These are phyloP conservation scores for Catocala sponsa DNA, from an alignment of 2,888 invertebrate genomes.

Conservation along the genomic window DNA sequence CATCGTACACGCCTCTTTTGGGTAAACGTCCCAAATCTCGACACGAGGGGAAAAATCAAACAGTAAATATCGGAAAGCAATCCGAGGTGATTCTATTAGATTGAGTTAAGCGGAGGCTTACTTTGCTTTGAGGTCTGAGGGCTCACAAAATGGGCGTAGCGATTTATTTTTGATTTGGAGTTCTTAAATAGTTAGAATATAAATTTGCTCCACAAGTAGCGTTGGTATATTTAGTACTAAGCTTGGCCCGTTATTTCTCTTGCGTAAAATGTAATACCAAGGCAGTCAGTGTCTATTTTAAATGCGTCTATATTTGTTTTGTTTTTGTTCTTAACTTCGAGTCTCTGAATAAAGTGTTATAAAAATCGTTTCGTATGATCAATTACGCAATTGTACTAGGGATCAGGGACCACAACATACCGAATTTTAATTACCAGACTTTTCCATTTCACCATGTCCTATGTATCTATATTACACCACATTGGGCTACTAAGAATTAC, in stretches of 20 bases:
- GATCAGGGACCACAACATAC: no score
- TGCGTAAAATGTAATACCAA: neutral
- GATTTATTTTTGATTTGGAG: conserved; percentile 60
- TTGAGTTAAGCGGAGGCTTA: conserved; percentile 77
- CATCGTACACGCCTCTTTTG: conserved; percentile 81
- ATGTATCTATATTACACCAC: conserved; percentile 20
- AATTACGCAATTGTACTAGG: no score
- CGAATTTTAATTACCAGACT: no score
- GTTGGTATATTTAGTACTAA: neutral
- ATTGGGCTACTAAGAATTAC: conserved; percentile 51
- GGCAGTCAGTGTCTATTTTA: neutral
- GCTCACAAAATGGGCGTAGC: conserved; percentile 53
- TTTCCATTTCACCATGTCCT: neutral
- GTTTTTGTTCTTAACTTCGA: no score
- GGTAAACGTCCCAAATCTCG: conserved; percentile 80
- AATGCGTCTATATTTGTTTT: no score
- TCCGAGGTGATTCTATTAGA: conserved; percentile 86
- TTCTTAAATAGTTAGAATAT: conserved; percentile 20
- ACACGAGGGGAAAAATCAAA: conserved; percentile 83
- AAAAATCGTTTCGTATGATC: no score
- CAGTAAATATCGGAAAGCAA: conserved; percentile 87
- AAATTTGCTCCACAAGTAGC: neutral
- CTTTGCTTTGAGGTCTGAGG: conserved; percentile 68
- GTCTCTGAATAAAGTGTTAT: no score
- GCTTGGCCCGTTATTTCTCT: neutral